These are phyloP conservation scores for Hyles vespertilio DNA, from an alignment of 1,140 invertebrate species.

Conservation along the genomic window DNA sequence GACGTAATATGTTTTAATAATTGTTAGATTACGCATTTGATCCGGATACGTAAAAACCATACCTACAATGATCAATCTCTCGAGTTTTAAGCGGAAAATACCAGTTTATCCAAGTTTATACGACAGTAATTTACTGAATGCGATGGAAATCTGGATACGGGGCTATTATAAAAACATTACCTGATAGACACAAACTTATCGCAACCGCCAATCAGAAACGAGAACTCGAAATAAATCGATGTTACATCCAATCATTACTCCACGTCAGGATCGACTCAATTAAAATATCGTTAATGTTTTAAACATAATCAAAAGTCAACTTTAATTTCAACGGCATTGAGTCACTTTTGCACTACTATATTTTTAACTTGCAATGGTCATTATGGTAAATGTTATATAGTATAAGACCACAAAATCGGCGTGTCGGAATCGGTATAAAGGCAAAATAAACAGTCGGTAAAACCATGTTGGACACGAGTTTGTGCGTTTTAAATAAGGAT, in stretches of 20 bases:
- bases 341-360: conserved; percentile 31
- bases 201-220: conserved; percentile 71
- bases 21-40: too few relatives aligned
- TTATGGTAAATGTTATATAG: conserved; percentile 71
- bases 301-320: conserved; percentile 49
- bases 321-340: conserved; percentile 33
- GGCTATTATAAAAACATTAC: conserved; percentile 50
- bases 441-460: conserved; percentile 69
- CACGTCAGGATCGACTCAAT: conserved; percentile 73
- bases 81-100: too few relatives aligned
- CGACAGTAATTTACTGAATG: conserved; percentile 20
- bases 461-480: conserved; percentile 43
- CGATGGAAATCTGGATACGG: conserved; percentile 27
- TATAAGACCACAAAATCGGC: conserved; percentile 73
- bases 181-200: conserved; percentile 71
- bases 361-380: conserved; percentile 65
- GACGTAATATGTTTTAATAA: too few relatives aligned
- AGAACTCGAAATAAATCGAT: conserved; percentile 74
- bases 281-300: conserved; percentile 74
- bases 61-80: too few relatives aligned
- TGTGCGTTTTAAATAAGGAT: conserved; percentile 50
- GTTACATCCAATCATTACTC: conserved; percentile 75
- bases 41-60: too few relatives aligned
- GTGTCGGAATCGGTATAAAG: conserved; percentile 71
- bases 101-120: neutral